Percentiles rank a stretch among this genome's conserved stretches.
These are phyloP conservation scores for Menidia menidia DNA, from an alignment of 2,797 vertebrate species.

Conservation along the genomic window DNA sequence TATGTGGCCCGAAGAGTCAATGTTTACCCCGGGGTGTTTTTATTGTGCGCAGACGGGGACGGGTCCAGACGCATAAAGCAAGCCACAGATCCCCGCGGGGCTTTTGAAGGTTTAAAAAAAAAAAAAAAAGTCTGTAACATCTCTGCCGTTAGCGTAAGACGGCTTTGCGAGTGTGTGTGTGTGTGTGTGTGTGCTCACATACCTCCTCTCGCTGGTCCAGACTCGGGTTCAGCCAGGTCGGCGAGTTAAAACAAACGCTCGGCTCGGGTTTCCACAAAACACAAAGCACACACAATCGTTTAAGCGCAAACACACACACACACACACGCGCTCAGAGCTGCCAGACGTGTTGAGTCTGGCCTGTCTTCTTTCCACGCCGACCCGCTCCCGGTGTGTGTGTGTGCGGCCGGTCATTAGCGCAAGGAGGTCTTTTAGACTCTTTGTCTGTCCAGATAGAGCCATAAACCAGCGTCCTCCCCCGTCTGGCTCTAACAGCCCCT, in stretches of 20 bases:
- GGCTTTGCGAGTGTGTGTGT: slow-evolving; percentile 7
- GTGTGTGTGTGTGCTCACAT: neutral
- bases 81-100: neutral
- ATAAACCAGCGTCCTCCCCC: slow-evolving; percentile 73
- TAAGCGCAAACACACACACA: slow-evolving; percentile 37
- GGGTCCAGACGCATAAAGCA: slow-evolving; percentile 16
- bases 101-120: neutral
- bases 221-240: slow-evolving; percentile 60
- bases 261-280: slow-evolving; percentile 70
- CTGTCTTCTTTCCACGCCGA: slow-evolving; percentile 57
- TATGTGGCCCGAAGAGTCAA: slow-evolving; percentile 49
- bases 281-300: slow-evolving; percentile 38
- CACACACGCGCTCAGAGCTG: slow-evolving; percentile 37
- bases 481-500: slow-evolving; percentile 70
- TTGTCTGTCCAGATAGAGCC: slow-evolving; percentile 68
- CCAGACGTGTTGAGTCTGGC: slow-evolving; percentile 76
- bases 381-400: slow-evolving; percentile 64
- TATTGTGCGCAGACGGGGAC: slow-evolving; percentile 66
- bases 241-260: slow-evolving; percentile 69
- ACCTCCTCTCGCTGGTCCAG: slow-evolving; percentile 11
- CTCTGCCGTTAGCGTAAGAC: slow-evolving; percentile 19
- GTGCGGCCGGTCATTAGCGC: slow-evolving; percentile 66
- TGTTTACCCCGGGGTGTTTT: slow-evolving; percentile 62
- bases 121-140: slow-evolving; percentile 2
- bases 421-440: slow-evolving; percentile 67